A percentile compares a stretch with the other conserved stretches of the same genome.
These are phyloP conservation scores for Mobula hypostoma DNA, from an alignment of 2,113 vertebrate species.

Conservation along the genomic window DNA sequence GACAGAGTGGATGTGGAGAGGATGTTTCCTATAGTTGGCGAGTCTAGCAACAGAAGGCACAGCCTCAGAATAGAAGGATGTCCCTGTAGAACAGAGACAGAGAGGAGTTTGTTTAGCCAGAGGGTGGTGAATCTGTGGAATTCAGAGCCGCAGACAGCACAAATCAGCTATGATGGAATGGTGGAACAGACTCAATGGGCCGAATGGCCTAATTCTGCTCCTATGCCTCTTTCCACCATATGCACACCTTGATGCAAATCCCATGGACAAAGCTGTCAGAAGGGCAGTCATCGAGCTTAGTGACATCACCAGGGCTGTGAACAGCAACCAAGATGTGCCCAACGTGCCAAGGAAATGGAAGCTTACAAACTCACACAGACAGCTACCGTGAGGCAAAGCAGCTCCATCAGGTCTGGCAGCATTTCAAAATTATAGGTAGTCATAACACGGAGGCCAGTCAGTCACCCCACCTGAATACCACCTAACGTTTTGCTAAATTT, in stretches of 20 bases:
- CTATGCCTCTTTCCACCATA: not conserved
- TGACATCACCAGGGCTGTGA: not conserved
- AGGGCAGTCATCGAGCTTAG: not conserved
- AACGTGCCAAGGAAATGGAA: not conserved
- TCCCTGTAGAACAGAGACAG: too few relatives aligned
- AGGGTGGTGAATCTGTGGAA: too few relatives aligned
- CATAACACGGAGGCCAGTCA: not conserved
- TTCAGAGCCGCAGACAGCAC: too few relatives aligned
- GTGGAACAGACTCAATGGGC: too few relatives aligned
- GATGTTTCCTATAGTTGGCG: too few relatives aligned
- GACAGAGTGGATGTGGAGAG: too few relatives aligned
- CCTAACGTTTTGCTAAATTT: not conserved
- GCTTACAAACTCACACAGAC: not conserved
- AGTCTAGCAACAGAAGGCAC: too few relatives aligned
- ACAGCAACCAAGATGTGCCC: not conserved
- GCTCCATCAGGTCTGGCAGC: not conserved
- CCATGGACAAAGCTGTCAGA: not conserved
- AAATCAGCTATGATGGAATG: too few relatives aligned
- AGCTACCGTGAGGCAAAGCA: not conserved
- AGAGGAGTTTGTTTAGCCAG: too few relatives aligned
- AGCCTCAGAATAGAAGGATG: too few relatives aligned
- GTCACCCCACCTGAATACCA: not conserved
- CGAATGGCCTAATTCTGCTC: too few relatives aligned
- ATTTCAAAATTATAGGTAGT: not conserved
- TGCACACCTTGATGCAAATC: not conserved